Conservation (phyloP, 2,888 invertebrate genomes). For the Euplexia lucipara region DNA sequence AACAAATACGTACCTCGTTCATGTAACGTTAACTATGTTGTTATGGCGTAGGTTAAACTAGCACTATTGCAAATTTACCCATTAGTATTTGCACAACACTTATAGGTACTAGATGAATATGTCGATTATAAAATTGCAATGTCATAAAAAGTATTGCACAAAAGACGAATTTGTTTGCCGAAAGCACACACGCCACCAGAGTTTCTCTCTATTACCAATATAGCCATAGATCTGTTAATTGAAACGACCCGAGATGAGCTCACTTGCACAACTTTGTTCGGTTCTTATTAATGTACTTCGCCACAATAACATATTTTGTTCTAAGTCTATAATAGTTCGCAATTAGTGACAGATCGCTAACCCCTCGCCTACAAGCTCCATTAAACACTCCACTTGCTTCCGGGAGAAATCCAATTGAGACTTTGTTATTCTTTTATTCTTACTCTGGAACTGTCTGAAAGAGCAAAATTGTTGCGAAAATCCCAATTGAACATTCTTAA, state of each 20-base stretch:
- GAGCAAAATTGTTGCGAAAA: slow-evolving; percentile 24
- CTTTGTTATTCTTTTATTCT: slow-evolving; percentile 46
- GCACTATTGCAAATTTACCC: too few species aligned
- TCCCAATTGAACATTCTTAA: slow-evolving; percentile 2
- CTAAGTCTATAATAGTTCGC: slow-evolving; percentile 56
- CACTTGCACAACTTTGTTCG: slow-evolving; percentile 58
- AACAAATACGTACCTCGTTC: slow-evolving; percentile 53
- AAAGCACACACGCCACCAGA: background rate
- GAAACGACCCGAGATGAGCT: slow-evolving; percentile 19
- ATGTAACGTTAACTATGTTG: slow-evolving; percentile 8
- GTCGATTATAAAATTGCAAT: slow-evolving; percentile 23
- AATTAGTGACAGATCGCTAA: slow-evolving; percentile 62
- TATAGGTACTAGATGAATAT: slow-evolving; percentile 18
- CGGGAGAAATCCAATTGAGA: slow-evolving; percentile 54
- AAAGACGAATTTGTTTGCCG: slow-evolving; percentile 29
- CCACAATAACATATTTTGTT: slow-evolving; percentile 57
- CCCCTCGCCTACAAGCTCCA: slow-evolving; percentile 60
- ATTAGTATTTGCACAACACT: slow-evolving; percentile 9
- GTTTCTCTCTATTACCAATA: slow-evolving; percentile 35
- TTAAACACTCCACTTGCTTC: slow-evolving; percentile 57
- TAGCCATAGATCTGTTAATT: slow-evolving; percentile 26
- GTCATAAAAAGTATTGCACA: slow-evolving; percentile 13
- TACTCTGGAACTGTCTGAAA: slow-evolving; percentile 16
- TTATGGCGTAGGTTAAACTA: background rate
- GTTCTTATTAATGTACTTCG: slow-evolving; percentile 60